Evolutionary conservation across 2,797 vertebrate genomes (phyloP).

Genomic region (Microchirus variegatus): DNA sequence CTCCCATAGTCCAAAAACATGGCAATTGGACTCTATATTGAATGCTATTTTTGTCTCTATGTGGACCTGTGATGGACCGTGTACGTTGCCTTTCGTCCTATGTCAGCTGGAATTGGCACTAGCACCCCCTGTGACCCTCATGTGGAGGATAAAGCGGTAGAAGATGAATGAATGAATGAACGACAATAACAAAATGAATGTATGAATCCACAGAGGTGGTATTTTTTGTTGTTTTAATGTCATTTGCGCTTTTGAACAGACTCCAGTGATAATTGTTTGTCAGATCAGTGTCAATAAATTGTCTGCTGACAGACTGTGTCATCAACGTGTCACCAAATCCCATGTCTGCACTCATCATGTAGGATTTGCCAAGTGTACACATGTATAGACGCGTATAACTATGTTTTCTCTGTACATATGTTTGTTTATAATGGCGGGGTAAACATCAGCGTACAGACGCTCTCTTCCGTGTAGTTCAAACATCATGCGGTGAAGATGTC

Average conservation of each 20-base stretch:
- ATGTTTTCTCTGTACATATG: too few relatives aligned
- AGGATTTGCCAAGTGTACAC: background rate
- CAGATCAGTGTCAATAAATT: background rate
- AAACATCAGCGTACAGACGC: conserved; percentile 15
- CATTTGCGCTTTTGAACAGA: background rate
- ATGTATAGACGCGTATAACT: background rate
- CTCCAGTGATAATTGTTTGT: background rate
- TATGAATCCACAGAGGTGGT: too few relatives aligned
- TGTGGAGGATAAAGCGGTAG: too few relatives aligned
- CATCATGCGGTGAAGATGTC: conserved; percentile 67
- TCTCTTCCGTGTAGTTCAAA: conserved; percentile 31
- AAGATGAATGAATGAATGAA: too few relatives aligned
- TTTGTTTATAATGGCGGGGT: conserved; percentile 15
- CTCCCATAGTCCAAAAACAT: too few relatives aligned
- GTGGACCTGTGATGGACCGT: too few relatives aligned
- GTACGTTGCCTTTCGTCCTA: too few relatives aligned
- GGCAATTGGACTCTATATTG: too few relatives aligned
- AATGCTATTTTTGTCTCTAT: too few relatives aligned
- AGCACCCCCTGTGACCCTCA: too few relatives aligned
- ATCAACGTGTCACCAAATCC: conserved; percentile 1
- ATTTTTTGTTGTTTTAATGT: background rate
- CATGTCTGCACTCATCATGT: background rate
- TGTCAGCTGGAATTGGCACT: too few relatives aligned
- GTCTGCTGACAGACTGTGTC: background rate
- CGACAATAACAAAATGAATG: too few relatives aligned